Conservation (phyloP, 2,113 vertebrate genomes). For the western clawed frog (Xenopus tropicalis) region UCB_Xtro_10.0 CM004443.2:82327501-82328000, state of each 20-base stretch:
- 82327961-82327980: conserved; percentile 83
- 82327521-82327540: no score
- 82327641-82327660: no score
- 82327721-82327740: conserved; percentile 66
- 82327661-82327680: no score
- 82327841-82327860: background rate
- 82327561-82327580: no score
- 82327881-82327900: conserved; percentile 87
- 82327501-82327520: no score
- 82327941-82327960: conserved; percentile 80
- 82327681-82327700: conserved; percentile 79
- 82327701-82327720: conserved; percentile 64
- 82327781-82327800: conserved; percentile 90
- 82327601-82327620: no score
- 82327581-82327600: no score
- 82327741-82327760: conserved; percentile 78
- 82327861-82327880: conserved; percentile 2
- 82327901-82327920: conserved; percentile 84
- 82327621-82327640: no score
- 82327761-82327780: conserved; percentile 85
- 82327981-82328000: conserved; percentile 87
- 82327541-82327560: no score
- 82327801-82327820: conserved; percentile 61
- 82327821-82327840: background rate
- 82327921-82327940: conserved; percentile 87